Conservation (phyloP, 1,140 invertebrate species). For the Drosophila biarmipes region DNA sequence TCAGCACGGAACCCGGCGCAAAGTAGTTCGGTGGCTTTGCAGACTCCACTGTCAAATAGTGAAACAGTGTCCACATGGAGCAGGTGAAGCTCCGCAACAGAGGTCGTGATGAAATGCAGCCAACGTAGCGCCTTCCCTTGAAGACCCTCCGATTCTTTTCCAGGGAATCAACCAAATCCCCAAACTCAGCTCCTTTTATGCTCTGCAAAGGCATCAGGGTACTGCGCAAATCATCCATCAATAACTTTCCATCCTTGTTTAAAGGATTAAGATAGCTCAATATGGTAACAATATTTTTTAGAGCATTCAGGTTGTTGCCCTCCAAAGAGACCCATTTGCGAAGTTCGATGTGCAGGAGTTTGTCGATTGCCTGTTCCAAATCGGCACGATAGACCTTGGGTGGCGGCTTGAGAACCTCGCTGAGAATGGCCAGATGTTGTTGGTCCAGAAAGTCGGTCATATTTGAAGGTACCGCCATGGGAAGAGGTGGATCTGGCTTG, state of each 20-base stretch:
- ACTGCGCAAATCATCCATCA: slow-evolving; percentile 26
- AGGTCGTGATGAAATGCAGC: slow-evolving; percentile 88
- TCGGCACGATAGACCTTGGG: slow-evolving; percentile 51
- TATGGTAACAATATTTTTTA: slow-evolving; percentile 34
- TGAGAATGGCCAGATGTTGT: slow-evolving; percentile 42
- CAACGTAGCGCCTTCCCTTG: slow-evolving; percentile 86
- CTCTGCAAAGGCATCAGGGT: neutral
- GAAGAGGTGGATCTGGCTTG: slow-evolving; percentile 1
- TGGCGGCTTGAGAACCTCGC: slow-evolving; percentile 20
- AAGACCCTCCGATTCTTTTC: slow-evolving; percentile 40
- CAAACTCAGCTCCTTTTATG: slow-evolving; percentile 16
- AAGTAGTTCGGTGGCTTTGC: slow-evolving; percentile 85
- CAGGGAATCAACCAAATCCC: neutral
- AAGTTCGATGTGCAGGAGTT: slow-evolving; percentile 59
- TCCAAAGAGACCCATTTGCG: slow-evolving; percentile 36
- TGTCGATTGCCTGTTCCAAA: slow-evolving; percentile 63
- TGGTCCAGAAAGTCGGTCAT: slow-evolving; percentile 1
- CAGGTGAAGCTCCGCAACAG: slow-evolving; percentile 95
- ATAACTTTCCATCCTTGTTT: slow-evolving; percentile 26
- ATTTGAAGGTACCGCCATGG: neutral
- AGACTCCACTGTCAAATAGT: slow-evolving; percentile 94
- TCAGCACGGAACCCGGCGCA: slow-evolving; percentile 88
- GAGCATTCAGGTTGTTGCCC: slow-evolving; percentile 25
- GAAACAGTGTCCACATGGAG: slow-evolving; percentile 97
- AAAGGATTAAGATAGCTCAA: slow-evolving; percentile 37